Base-by-base conservation (phyloP, 2,888 invertebrate species). In the Dicyrtomina minuta region DNA sequence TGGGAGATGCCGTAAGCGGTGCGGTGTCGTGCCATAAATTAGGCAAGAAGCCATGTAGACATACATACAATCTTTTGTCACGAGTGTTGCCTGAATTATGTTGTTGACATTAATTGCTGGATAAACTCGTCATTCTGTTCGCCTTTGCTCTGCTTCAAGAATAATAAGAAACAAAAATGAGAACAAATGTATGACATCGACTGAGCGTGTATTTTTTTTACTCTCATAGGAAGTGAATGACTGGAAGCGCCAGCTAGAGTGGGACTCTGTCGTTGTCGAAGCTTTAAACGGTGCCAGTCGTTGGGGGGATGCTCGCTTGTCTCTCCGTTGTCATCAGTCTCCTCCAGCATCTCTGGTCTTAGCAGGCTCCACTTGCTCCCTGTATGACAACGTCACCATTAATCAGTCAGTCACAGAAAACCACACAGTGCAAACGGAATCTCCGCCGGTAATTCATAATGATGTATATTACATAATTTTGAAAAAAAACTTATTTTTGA, bases 341-440 rank as follows among this genome's bases (percentile, higher is more conserved):
- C 49, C 60, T 12, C 53, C 66, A 1, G n/a, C 51, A 8, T 27
- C 68, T 27, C 66, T 69, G 33, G 56, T 66, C 59, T 24, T 55
- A 27, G 39, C 66, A 4, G 55, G 59, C 0, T 71, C 73, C 10
- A 69, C 73, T 17, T 61, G 58, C 20, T 73, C 73, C 27, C 64
- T 73, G 17, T 73, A 73, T 53, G 73, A 73, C 62, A 73, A 71
- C 65, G 73, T 73, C 58, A 59, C 44, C n/a, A 27, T 26, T 17
- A 46, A 49, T 26, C 66, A 66, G 22, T 66, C 66, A 66, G 44
- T 58, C 59, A 55, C 60, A 22, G 59, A 49, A 39, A 13, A n/a
- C n/a, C n/a, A n/a, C n/a, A n/a, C n/a, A n/a, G n/a, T n/a, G n/a
- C n/a, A n/a, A n/a, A n/a, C n/a, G n/a, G 53, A 51, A 15, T 65